Conservation (phyloP, 2,888 invertebrate genomes). For the Tubulanus polymorphus region DNA sequence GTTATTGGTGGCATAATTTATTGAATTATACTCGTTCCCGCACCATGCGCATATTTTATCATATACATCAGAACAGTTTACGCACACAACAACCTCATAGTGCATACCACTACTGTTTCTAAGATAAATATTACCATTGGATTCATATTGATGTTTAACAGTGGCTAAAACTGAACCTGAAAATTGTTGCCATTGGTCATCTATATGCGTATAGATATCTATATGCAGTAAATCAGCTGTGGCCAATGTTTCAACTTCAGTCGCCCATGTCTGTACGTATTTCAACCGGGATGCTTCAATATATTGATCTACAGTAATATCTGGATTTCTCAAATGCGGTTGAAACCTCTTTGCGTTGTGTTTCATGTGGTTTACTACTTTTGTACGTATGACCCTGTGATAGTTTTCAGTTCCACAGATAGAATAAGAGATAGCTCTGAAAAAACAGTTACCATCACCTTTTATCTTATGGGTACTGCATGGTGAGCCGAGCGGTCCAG, state of each 20-base stretch:
- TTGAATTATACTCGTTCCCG: no score
- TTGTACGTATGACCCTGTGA: neutral
- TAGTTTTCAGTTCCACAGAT: neutral
- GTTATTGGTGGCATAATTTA: no score
- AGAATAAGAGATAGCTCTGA: neutral
- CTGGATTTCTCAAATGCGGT: neutral
- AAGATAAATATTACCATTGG: no score
- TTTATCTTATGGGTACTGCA: no score
- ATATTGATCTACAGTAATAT: neutral
- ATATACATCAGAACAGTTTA: no score
- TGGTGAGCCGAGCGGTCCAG: no score
- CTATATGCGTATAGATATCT: neutral
- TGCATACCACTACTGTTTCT: no score
- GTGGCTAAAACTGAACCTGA: no score
- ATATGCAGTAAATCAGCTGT: neutral
- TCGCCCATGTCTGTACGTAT: neutral
- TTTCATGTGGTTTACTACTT: neutral
- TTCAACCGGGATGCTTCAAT: neutral
- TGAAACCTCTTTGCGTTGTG: no score
- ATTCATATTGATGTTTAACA: no score
- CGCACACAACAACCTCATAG: no score
- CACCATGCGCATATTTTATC: no score
- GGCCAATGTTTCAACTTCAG: neutral
- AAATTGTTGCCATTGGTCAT: neutral
- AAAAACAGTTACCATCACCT: slow-evolving; percentile 1